phyloP scores from a whole-genome alignment of 2,113 vertebrate species.

The Ptychochromis oligacanthus region DNA sequence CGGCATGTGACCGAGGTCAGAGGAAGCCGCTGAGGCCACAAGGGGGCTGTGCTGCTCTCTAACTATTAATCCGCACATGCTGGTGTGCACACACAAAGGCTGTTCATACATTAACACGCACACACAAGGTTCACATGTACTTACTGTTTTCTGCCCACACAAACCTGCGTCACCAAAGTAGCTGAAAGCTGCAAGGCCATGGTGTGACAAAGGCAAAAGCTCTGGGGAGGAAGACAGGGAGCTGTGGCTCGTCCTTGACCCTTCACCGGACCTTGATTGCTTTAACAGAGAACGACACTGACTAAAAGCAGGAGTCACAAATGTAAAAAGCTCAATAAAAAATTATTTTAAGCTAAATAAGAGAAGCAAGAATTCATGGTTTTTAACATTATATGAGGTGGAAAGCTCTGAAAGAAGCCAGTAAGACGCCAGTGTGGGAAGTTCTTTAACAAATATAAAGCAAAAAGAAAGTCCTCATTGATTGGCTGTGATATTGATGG shows the following conservation, averaged over 20 bases:
- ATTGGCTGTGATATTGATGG: not conserved
- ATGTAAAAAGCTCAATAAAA: not conserved
- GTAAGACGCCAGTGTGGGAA: not conserved
- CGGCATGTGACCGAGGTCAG: slow-evolving; percentile 56
- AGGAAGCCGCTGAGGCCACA: slow-evolving; percentile 36
- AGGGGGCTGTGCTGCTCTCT: slow-evolving; percentile 1
- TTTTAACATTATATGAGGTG: not conserved
- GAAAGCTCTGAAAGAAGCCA: slow-evolving; percentile 7
- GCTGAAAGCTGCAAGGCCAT: slow-evolving; percentile 3
- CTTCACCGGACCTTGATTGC: slow-evolving; percentile 2
- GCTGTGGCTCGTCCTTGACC: slow-evolving; percentile 56
- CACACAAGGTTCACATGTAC: slow-evolving; percentile 11
- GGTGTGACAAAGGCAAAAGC: slow-evolving; percentile 23
- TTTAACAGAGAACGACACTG: not conserved
- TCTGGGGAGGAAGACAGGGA: slow-evolving; percentile 15
- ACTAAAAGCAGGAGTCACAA: not conserved
- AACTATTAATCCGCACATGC: slow-evolving; percentile 23
- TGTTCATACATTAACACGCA: not conserved
- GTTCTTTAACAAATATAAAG: not conserved
- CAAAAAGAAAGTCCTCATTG: not conserved
- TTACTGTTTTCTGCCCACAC: slow-evolving; percentile 11
- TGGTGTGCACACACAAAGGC: not conserved
- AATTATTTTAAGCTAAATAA: not conserved
- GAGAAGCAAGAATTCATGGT: not conserved
- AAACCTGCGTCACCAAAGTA: slow-evolving; percentile 16